These are phyloP conservation scores for Heterodera filipjevi DNA, from an alignment of 2,888 invertebrate genomes.

Conservation along the genomic window DNA sequence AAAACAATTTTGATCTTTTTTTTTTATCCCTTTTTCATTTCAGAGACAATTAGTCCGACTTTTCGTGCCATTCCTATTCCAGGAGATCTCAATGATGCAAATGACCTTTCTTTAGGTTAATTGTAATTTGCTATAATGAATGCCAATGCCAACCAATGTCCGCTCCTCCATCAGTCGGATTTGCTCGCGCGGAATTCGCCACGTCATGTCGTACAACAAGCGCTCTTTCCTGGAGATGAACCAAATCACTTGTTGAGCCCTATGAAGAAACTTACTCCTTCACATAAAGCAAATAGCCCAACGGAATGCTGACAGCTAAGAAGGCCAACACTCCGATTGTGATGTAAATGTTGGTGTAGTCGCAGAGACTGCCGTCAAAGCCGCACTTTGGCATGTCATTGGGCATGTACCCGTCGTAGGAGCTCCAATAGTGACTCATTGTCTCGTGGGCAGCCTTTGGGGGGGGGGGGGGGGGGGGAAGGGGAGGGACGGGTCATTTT, in stretches of 20 bases:
- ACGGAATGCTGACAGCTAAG: slow-evolving; percentile 46
- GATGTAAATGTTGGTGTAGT: slow-evolving; percentile 55
- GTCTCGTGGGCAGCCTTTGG: slow-evolving; percentile 59
- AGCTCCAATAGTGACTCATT: slow-evolving; percentile 55
- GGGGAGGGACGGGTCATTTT: not conserved
- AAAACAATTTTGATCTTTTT: too few species aligned
- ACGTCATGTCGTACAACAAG: slow-evolving; percentile 62
- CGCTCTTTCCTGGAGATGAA: slow-evolving; percentile 48
- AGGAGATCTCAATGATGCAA: too few species aligned
- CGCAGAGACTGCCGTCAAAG: slow-evolving; percentile 57
- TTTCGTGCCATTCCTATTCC: too few species aligned
- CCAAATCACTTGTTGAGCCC: not conserved
- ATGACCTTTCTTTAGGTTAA: too few species aligned
- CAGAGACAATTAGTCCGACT: too few species aligned
- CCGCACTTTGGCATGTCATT: slow-evolving; percentile 56
- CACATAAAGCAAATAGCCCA: slow-evolving; percentile 57
- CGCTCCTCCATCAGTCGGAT: slow-evolving; percentile 43
- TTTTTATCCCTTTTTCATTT: too few species aligned
- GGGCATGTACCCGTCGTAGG: slow-evolving; percentile 54
- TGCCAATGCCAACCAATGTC: not conserved
- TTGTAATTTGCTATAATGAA: not conserved
- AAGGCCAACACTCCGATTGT: slow-evolving; percentile 47
- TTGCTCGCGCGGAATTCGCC: slow-evolving; percentile 60
- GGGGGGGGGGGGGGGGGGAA: not conserved
- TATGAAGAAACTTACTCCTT: slow-evolving; percentile 57